Base-by-base conservation (phyloP, 1,140 invertebrate genomes). In the Drosophila suzukii region DNA sequence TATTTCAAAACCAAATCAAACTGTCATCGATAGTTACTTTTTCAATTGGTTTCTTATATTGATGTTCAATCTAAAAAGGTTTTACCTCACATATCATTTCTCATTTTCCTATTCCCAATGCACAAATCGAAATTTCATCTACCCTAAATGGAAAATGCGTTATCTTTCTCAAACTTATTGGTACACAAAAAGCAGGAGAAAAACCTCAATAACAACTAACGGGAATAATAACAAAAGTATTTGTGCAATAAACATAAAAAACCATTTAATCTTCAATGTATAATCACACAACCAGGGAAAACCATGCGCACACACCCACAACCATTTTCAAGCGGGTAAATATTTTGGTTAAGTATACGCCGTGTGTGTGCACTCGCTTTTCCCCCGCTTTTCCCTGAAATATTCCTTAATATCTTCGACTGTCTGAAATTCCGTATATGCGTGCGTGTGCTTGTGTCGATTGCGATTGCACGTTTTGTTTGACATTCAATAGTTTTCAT, bases 401-500 rank as follows among this genome's bases (percentile, higher is more conserved):
- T 24, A 44, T 59, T 73, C 68, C 67, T 72, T 53, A 59, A 61
- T 61, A 73, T 73, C 70, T 54, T 41, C 36, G 49, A 38, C 65
- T 53, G 46, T 73, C 24, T 47, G 66, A 68, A 57, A 53, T 57
- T 58, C 47, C 15, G 17, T 78, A 30, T 58, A 32, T 38, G 8
- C 55, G 43, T 38, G 10, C 47, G 15, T 43, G 41, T 78, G 43
- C 56, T 27, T 75, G 65, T 81, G 60, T 78, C 74, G 65, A 78
- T 78, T 66, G 63, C 65, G 61, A 71, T 82, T 78, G 60, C 78
- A 81, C 82, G 70, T 85, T 85, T 85, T 86, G 83, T 86, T 86
- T 86, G 82, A 78, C 82, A 86, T 86, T 86, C 82, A 86, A 86
- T 86, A 86, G 82, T 86, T 85, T 85, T 86, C 60, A 78, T 81